These are phyloP conservation scores for Limenitis arthemis DNA, from an alignment of 2,888 invertebrate genomes.

Conservation along the genomic window DNA sequence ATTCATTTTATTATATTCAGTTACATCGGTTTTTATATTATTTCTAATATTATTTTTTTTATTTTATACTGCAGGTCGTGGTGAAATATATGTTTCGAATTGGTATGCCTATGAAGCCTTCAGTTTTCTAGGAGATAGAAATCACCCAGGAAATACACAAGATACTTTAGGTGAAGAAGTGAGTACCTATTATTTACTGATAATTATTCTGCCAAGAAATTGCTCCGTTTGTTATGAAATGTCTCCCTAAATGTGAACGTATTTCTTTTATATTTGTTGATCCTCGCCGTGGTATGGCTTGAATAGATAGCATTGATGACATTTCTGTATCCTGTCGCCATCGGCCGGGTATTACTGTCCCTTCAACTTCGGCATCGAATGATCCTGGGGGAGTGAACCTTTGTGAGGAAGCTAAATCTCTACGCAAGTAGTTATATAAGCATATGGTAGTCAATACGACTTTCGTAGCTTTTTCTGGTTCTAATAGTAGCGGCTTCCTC, in stretches of 20 bases:
- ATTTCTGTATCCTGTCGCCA: conserved; percentile 22
- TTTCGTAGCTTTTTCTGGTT: conserved; percentile 18
- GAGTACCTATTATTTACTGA: conserved; percentile 10
- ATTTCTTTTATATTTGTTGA: conserved; percentile 19
- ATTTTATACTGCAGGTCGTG: conserved; percentile 7
- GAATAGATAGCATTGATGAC: conserved; percentile 21
- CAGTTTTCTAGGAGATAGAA: conserved; percentile 6
- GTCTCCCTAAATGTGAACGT: conserved; percentile 21
- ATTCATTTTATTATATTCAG: conserved; percentile 5
- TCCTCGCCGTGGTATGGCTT: conserved; percentile 20
- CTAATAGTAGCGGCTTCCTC: conserved; percentile 10
- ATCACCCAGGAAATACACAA: conserved; percentile 12
- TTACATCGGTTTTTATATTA: conserved; percentile 4
- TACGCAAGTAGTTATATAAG: conserved; percentile 20
- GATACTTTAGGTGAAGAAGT: conserved; percentile 14
- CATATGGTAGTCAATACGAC: conserved; percentile 19
- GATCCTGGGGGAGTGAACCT: conserved; percentile 16
- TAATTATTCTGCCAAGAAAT: conserved; percentile 18
- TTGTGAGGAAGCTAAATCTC: conserved; percentile 16
- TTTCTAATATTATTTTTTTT: conserved; percentile 3
- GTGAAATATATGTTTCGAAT: conserved; percentile 4
- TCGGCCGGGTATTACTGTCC: conserved; percentile 17
- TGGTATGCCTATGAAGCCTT: conserved; percentile 9
- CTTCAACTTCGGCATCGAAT: conserved; percentile 20
- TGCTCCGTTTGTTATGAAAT: conserved; percentile 22